Percentiles rank a stretch among this genome's conserved stretches.
Conservation (phyloP, 2,888 invertebrate species). For the Monochamus alternatus region DNA sequence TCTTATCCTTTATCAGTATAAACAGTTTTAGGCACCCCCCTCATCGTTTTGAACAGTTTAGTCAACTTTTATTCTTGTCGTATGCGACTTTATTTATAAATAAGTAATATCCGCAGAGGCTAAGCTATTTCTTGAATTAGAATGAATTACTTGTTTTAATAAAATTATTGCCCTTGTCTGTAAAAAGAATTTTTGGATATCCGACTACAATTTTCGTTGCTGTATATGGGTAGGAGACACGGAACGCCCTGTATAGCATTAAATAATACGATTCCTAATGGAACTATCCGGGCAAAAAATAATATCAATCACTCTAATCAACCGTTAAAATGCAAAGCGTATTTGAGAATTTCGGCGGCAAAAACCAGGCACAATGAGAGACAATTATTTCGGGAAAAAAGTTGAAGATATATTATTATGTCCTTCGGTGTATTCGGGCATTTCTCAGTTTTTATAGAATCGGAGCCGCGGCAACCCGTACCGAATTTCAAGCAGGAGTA, state of each 20-base stretch:
- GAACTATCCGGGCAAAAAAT: slow-evolving; percentile 37
- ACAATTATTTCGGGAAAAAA: slow-evolving; percentile 50
- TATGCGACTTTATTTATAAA: too few relatives aligned
- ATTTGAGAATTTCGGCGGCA: slow-evolving; percentile 46
- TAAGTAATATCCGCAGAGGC: too few relatives aligned
- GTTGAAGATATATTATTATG: slow-evolving; percentile 47
- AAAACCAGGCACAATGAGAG: slow-evolving; percentile 46
- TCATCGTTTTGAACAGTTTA: too few relatives aligned
- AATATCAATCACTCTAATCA: slow-evolving; percentile 42
- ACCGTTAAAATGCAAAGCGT: slow-evolving; percentile 49
- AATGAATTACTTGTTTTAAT: too few relatives aligned
- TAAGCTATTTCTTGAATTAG: too few relatives aligned
- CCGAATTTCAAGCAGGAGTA: slow-evolving; percentile 58
- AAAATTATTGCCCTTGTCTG: too few relatives aligned
- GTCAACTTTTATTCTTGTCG: too few relatives aligned
- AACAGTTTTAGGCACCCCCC: too few relatives aligned
- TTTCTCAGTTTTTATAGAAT: slow-evolving; percentile 59
- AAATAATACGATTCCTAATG: neutral
- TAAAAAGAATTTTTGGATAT: too few relatives aligned
- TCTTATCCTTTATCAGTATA: too few relatives aligned
- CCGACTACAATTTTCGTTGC: too few relatives aligned
- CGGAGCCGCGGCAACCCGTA: slow-evolving; percentile 49
- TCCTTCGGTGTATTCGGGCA: slow-evolving; percentile 48
- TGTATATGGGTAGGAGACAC: neutral
- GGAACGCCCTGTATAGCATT: neutral